A percentile compares a stretch with the other conserved stretches of the same genome.
phyloP scores from a whole-genome alignment of 2,888 invertebrate genomes.

The Pseudanteris insignis region DNA sequence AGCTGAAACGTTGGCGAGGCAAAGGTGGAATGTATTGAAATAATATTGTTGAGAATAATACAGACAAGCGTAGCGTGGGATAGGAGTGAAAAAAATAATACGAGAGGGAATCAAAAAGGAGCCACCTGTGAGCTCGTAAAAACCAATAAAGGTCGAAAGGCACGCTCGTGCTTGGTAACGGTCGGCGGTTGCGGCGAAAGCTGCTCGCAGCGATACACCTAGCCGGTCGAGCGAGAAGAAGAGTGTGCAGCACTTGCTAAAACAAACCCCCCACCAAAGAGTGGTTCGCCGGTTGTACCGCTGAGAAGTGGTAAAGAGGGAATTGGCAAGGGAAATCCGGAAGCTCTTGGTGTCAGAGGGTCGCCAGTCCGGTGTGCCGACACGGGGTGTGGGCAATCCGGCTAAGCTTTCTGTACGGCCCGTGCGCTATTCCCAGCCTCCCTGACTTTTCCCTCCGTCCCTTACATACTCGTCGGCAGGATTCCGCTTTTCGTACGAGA shows the following conservation, averaged over 20 bases:
- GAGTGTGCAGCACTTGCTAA: conserved; percentile 58
- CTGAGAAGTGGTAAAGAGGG: conserved; percentile 61
- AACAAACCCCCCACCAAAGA: conserved; percentile 59
- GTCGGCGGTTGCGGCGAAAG: conserved; percentile 56
- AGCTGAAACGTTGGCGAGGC: too few species aligned
- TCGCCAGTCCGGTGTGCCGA: conserved; percentile 46
- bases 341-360: conserved; percentile 57
- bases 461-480: conserved; percentile 35
- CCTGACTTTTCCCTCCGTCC: conserved; percentile 15
- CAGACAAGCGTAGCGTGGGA: conserved; percentile 33
- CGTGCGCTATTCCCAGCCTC: conserved; percentile 2
- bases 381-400: conserved; percentile 41
- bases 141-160: conserved; percentile 63
- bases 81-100: conserved; percentile 24
- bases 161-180: conserved; percentile 54
- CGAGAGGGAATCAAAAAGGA: conserved; percentile 53
- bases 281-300: conserved; percentile 55
- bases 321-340: conserved; percentile 63
- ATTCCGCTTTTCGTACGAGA: conserved; percentile 45
- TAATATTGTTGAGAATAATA: conserved; percentile 39
- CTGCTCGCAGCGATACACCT: conserved; percentile 52
- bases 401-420: conserved; percentile 29
- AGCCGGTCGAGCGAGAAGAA: conserved; percentile 29
- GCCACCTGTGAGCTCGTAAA: conserved; percentile 60
- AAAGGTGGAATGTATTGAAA: conserved; percentile 35